Evolutionary conservation across 2,797 vertebrate genomes (phyloP), one percentile per base, ranked within the genome.

Genomic region (Sciaenops ocellatus): DNA sequence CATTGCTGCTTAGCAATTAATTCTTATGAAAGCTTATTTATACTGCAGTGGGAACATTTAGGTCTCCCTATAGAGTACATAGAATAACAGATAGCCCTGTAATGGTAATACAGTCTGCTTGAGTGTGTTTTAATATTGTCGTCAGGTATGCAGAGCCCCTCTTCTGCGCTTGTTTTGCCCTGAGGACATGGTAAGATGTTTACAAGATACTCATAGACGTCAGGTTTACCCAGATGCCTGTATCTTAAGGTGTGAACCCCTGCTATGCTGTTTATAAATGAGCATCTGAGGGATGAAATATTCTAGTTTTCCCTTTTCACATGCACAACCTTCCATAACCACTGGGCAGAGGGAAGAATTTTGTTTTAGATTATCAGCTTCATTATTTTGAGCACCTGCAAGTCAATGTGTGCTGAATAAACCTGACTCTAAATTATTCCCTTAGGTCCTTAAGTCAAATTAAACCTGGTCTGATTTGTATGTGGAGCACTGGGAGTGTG

Each of bases 341-440:
- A 60, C 8, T 20, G 46, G 62, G 51, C 2, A 64, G 38, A 67
- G 5, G 46, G 51, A 68, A 57, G 46, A 34, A 60, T 38, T 79
- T 69, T 59, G 26, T 72, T 74, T 78, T 50, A 62, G 71, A 90
- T 82, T 65, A 86, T 83, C 57, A 52, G 56, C 42, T 73, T 88
- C 59, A 82, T 87, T 88, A 87, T 87, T 83, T 76, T 65, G 30
- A 86, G 66, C 75, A 76, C 67, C 79, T 78, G 59, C 80, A 85
- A 80, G 63, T 28, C 26, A 20, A 83, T 79, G 64, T 67, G 64
- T 56, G 72, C 64, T 67, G 85, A 86, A 89, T 82, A 81, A 81
- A 70, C 56, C 52, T 61, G 57, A 79, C 61, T 82, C 54, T 22
- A 67, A 87, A 88, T 86, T 1, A 67, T 65, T 73, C 79, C 89